Base-by-base conservation (phyloP, 2,888 invertebrate genomes). In the Muschampia plurimacula region DNA sequence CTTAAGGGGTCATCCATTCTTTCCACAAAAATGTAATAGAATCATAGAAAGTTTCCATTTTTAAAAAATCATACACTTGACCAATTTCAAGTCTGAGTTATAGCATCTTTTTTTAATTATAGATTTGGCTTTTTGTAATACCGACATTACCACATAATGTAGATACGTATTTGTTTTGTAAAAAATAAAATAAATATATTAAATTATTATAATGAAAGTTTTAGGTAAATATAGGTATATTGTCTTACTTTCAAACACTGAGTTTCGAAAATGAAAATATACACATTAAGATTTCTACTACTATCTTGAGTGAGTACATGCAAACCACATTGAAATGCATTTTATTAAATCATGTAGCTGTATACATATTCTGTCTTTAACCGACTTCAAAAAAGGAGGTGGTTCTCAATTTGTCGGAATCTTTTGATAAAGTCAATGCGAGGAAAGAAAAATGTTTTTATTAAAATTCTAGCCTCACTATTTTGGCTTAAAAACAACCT, bases 271-370 rank as follows among this genome's bases (percentile, higher is more conserved):
- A 52, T 13, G 49, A 52, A 52, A 57, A n/a, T 9, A 6, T 57
- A 10, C 12, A 57, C 28, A 28, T 28, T 57, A 12, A 28, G 49
- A 10, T 57, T 12, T 57, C 12, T 10, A 12, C 36, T 60, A 52
- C 15, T 13, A 63, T 60, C n/a, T 60, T n/a, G 5, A n/a, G 63
- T 69, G 62, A 52, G 22, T 60, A 46, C 62, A 69, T 15, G 36
- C 44, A 46, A 69, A 44, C 15, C 32, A 62, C 62, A 39, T 44
- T 12, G 64, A 70, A 70, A 70, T 70, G 64, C 64, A 57, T 64
- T 64, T 64, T 55, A n/a, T 57, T 69, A 5, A 52, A 57, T 12
- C 22, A 2, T 22, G 55, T 55, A 55, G 13, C 46, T 46, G 13
- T 13, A 46, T 22, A 44, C 41, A 12, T 46, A 64, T 28, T 49